Percentiles rank a stretch among this genome's conserved stretches.
phyloP scores from a whole-genome alignment of 2,888 invertebrate species.

The Mythimna vitellina region DNA sequence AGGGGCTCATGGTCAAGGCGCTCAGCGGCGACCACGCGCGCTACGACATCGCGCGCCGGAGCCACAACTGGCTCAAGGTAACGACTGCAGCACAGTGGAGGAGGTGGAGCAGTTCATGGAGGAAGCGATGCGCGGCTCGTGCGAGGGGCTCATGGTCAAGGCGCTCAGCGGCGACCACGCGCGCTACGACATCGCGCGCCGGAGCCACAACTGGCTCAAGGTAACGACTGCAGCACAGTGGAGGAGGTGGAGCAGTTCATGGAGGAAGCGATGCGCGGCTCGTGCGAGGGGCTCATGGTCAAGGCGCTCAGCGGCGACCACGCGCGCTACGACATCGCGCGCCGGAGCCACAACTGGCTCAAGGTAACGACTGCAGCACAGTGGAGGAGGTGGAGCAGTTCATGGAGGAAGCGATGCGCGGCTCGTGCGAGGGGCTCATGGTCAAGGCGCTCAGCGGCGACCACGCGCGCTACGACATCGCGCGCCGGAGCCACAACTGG shows the following conservation, averaged over 20 bases:
- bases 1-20: too few relatives aligned
- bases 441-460: conserved; percentile 96
- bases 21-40: too few relatives aligned
- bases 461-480: conserved; percentile 91
- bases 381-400: conserved; percentile 98
- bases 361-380: conserved; percentile 87
- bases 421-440: conserved; percentile 99
- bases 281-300: conserved; percentile 99
- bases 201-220: too few relatives aligned
- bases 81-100: too few relatives aligned
- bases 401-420: conserved; percentile 97
- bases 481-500: conserved; percentile 96
- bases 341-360: conserved; percentile 83
- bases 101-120: too few relatives aligned
- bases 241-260: conserved; percentile 98
- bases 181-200: too few relatives aligned
- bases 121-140: too few relatives aligned
- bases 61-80: too few relatives aligned
- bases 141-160: too few relatives aligned
- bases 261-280: conserved; percentile 97
- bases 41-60: too few relatives aligned
- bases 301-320: conserved; percentile 96
- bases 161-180: too few relatives aligned
- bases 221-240: conserved; percentile 94
- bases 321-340: conserved; percentile 99